phyloP scores from a whole-genome alignment of 2,888 invertebrate species.

The Thumatha senex region DNA sequence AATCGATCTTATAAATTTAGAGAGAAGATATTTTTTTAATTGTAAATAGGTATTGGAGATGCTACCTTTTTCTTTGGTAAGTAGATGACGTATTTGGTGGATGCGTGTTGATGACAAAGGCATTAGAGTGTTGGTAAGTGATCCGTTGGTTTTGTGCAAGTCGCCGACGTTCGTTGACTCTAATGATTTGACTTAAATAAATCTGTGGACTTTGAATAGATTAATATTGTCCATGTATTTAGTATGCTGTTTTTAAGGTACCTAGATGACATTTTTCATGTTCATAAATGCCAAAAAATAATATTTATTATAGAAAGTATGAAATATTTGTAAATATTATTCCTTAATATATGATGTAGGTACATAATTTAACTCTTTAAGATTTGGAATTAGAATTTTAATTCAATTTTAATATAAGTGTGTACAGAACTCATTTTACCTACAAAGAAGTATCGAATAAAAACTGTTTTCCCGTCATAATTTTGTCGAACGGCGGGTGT shows the following conservation, averaged over 20 bases:
- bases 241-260: slow-evolving; percentile 20
- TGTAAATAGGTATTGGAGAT: slow-evolving; percentile 25
- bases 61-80: slow-evolving; percentile 31
- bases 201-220: slow-evolving; percentile 58
- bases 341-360: too few species aligned
- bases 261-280: slow-evolving; percentile 11
- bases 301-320: too few species aligned
- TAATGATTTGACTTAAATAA: slow-evolving; percentile 69
- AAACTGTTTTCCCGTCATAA: too few species aligned
- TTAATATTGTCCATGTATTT: slow-evolving; percentile 43
- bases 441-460: too few species aligned
- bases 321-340: too few species aligned
- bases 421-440: too few species aligned
- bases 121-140: slow-evolving; percentile 76
- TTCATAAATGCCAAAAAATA: background rate
- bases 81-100: slow-evolving; percentile 56
- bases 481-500: too few species aligned
- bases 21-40: slow-evolving; percentile 28
- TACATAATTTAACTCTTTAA: too few species aligned
- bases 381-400: too few species aligned
- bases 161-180: slow-evolving; percentile 58
- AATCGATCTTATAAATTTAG: slow-evolving; percentile 33
- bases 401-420: too few species aligned
- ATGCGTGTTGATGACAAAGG: slow-evolving; percentile 77
- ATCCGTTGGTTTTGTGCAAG: slow-evolving; percentile 74